These are phyloP conservation scores for Argentina silus DNA, from an alignment of 2,797 vertebrate species.

Conservation along the genomic window DNA sequence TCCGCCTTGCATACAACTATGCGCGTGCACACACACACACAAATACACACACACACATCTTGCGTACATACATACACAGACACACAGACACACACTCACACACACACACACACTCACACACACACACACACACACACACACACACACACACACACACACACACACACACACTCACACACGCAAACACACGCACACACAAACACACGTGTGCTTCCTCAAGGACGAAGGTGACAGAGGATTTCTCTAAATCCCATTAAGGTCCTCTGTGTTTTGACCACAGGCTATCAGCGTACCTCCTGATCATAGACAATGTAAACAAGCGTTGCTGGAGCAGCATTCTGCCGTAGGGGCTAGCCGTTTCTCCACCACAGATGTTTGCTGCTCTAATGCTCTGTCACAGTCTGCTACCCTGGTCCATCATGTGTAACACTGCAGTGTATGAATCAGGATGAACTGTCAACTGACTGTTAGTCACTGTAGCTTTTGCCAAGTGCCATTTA, in stretches of 20 bases:
- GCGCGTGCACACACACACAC: slow-evolving; percentile 1
- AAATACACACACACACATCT: too few relatives aligned
- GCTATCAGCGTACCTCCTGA: slow-evolving; percentile 62
- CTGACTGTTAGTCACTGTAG: too few relatives aligned
- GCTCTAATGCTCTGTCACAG: too few relatives aligned
- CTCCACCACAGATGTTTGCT: background rate
- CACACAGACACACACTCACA: slow-evolving; percentile 27
- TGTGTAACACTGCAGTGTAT: too few relatives aligned
- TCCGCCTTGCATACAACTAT: too few relatives aligned
- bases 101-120: slow-evolving; percentile 34
- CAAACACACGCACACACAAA: background rate
- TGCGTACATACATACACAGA: background rate
- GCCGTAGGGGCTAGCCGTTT: background rate
- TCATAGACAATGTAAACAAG: slow-evolving; percentile 43
- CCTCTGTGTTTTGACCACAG: slow-evolving; percentile 45
- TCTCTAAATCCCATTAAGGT: slow-evolving; percentile 65
- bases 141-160: slow-evolving; percentile 27
- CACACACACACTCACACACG: slow-evolving; percentile 32
- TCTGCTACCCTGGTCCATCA: too few relatives aligned
- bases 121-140: background rate
- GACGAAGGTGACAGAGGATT: slow-evolving; percentile 61
- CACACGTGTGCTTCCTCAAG: slow-evolving; percentile 47
- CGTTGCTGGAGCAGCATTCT: background rate
- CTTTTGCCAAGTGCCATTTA: too few relatives aligned
- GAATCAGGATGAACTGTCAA: too few relatives aligned